Base-by-base conservation (phyloP, 2,797 vertebrate species). In the Sus cebifrons region DNA sequence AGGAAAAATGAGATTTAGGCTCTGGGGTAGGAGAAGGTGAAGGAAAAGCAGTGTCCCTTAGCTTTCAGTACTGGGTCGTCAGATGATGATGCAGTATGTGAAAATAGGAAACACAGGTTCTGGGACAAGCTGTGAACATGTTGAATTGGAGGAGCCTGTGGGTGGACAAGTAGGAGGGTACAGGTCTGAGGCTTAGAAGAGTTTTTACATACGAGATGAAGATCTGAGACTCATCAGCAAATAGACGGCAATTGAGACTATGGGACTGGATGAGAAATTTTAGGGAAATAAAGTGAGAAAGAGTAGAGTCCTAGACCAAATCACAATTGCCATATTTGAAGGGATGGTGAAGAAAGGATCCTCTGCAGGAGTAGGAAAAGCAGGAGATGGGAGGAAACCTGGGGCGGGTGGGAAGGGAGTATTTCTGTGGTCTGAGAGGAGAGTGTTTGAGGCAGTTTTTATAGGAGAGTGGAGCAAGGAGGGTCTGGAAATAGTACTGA, bases 161-260 rank as follows among this genome's bases (percentile, higher is more conserved):
- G 58, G 27, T 17, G 4, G 18, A n/a, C 0, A 1, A 68, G 17
- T 23, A 73, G 68, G 25, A 52, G 29, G 68, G 18, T 85, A n/a
- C 2, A 83, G 18, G 7, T 44, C 29, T 74, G 58, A 87, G 65
- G 25, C 4, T 32, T 25, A 44, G 74, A 71, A 73, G 10, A 78
- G 36, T 68, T 90, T 65, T 65, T 75, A 29, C 58, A 13, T 14
- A 88, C 88, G 54, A 91, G 58, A 9, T 75, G 81, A 94, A 84
- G 74, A 82, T 81, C 17, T n/a, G 52, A 91, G 67, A 75, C 49
- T 86, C n/a, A 17, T 64, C 65, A 88, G 27, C 58, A 94, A 85
- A 67, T 36, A 68, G 29, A 58, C 60, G 16, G n/a, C 36, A 56
- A 58, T 18, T 58, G 60, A 74, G 27, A 32, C 60, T 20, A 49